These are phyloP conservation scores for Petrosia ficiformis DNA, from an alignment of 37 sponge, comb jelly and placozoan species.

Conservation along the genomic window DNA sequence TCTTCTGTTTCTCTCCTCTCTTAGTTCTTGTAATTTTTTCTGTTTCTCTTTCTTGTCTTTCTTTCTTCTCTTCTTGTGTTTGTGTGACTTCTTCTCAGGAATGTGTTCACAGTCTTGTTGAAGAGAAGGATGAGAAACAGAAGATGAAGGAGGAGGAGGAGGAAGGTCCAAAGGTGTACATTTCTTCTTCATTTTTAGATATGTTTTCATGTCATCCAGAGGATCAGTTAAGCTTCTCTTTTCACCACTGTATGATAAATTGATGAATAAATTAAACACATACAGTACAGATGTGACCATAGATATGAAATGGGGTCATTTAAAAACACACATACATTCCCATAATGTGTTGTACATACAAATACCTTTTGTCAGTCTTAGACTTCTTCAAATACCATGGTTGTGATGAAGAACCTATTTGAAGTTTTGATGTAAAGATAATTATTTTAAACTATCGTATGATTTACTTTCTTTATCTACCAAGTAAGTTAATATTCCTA, in stretches of 20 bases:
- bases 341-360: background rate
- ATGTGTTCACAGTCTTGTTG: background rate
- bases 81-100: background rate
- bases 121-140: background rate
- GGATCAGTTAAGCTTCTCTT: conserved; percentile 73
- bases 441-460: background rate
- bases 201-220: conserved; percentile 55
- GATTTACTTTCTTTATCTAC: conserved; percentile 79
- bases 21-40: conserved; percentile 45
- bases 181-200: conserved; percentile 48
- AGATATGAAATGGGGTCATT: too few relatives aligned
- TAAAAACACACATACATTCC: background rate
- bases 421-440: background rate
- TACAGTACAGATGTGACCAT: too few relatives aligned
- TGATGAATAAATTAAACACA: too few relatives aligned
- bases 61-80: conserved; percentile 7
- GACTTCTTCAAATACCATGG: background rate
- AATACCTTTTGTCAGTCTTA: background rate
- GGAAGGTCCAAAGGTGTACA: background rate
- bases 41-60: conserved; percentile 17
- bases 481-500: conserved; percentile 84
- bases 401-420: background rate
- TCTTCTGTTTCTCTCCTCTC: conserved; percentile 61
- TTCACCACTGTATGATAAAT: too few relatives aligned
- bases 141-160: background rate